Conservation (phyloP, 2,888 invertebrate genomes). For the Eilema caniola region DNA sequence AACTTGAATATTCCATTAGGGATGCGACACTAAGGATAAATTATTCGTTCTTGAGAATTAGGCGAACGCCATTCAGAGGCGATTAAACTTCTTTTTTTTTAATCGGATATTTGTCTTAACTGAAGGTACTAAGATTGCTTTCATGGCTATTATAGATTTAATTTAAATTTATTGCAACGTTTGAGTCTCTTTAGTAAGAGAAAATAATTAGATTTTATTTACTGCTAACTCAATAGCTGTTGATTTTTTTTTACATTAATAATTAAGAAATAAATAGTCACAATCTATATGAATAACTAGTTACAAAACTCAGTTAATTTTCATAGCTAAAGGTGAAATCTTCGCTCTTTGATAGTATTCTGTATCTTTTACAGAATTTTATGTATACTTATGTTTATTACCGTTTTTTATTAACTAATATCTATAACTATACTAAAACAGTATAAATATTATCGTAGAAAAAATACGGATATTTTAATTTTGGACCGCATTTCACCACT, state of each 20-base stretch:
- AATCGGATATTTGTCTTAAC: slow-evolving; percentile 43
- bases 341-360: too few species aligned
- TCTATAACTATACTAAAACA: too few species aligned
- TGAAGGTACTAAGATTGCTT: slow-evolving; percentile 24
- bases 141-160: slow-evolving; percentile 25
- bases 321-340: too few species aligned
- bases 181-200: slow-evolving; percentile 7
- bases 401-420: too few species aligned
- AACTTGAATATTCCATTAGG: slow-evolving; percentile 68
- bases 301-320: neutral
- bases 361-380: too few species aligned
- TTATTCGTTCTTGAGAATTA: slow-evolving; percentile 62
- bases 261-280: neutral
- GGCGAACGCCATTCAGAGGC: slow-evolving; percentile 54
- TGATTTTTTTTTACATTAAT: neutral
- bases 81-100: slow-evolving; percentile 52
- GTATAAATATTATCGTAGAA: too few species aligned
- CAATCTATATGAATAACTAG: neutral
- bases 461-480: too few species aligned
- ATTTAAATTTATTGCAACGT: slow-evolving; percentile 20
- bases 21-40: slow-evolving; percentile 61
- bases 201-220: slow-evolving; percentile 10
- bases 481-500: too few species aligned
- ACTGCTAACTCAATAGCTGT: neutral
- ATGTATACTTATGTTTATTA: too few species aligned